Base-by-base conservation (phyloP, 92 coral and sea anemone species). In the Umimayanthus kanabou region DNA sequence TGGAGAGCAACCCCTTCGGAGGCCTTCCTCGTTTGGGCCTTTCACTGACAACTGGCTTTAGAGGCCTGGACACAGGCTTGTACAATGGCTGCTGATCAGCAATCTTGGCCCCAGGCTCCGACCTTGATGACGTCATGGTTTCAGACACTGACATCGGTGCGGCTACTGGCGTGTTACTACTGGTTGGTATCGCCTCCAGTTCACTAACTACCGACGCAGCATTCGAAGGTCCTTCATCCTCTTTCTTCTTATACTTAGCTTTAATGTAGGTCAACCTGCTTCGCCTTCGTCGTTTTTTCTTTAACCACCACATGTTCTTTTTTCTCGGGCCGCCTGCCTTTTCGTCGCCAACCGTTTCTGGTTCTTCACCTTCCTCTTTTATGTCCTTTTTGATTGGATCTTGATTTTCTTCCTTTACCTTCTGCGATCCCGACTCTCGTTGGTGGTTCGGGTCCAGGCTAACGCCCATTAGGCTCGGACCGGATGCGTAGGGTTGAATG, bases 11-110 rank as follows among this genome's bases (percentile, higher is more conserved):
- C 18, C 91, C 96, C 86, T 92, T 95, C 33, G 95, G 93, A 18
- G 94, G 92, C 20, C 98, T 90, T 43, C 94, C 98, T 70, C 98
- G 91, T 71, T 94, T 95, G 13, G 98, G 95, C 82, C 89, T 94
- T 53, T 94, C 97, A 1, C 72, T 55, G 33, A 64, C 49, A 23
- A 74, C 28, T n/a, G 89, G 50, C 55, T 80, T 87, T 65, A 82
- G 75, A 77, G 72, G 83, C 67, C 74, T 64, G 40, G 79, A 83
- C 45, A 80, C 74, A 9, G 77, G 65, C 87, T 86, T 88, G 76
- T 86, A 88, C 76, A 90, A 80, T 4, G 80, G 80, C 29, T 87
- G 93, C 29, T 88, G 93, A 71, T 84, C 93, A 30, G 84, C 90
- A 84, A 89, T 93, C 92, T 86, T 78, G 71, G 91, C 91, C 80